Percentiles rank a stretch among this genome's conserved stretches.
These are phyloP conservation scores for Drosophila yooni DNA, from an alignment of 2,888 invertebrate genomes.

Conservation along the genomic window DNA sequence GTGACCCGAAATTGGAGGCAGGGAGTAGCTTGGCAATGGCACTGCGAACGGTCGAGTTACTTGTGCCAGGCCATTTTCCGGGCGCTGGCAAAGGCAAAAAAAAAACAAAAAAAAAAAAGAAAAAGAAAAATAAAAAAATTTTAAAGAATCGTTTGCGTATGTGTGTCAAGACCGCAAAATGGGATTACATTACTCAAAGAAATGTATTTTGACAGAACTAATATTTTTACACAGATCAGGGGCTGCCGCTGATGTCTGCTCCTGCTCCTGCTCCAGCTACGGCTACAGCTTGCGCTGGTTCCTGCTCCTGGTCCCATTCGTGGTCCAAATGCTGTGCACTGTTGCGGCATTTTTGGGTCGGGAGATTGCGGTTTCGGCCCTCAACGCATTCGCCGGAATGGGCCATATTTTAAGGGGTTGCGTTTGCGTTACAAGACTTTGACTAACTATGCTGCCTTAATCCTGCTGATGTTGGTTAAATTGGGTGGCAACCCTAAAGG, in stretches of 20 bases:
- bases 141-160: conserved; percentile 58
- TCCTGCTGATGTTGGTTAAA: conserved; percentile 25
- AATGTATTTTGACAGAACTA: conserved; percentile 84
- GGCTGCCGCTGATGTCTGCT: conserved; percentile 51
- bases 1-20: conserved; percentile 53
- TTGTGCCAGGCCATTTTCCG: conserved; percentile 24
- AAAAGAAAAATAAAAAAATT: background rate
- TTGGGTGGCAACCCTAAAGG: conserved; percentile 21
- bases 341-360: conserved; percentile 12
- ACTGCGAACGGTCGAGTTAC: conserved; percentile 45
- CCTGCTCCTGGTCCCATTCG: background rate
- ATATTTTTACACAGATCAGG: conserved; percentile 80
- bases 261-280: background rate
- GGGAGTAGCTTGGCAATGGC: conserved; percentile 31
- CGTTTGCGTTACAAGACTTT: conserved; percentile 20
- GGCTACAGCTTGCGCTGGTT: background rate
- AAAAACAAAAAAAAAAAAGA: background rate
- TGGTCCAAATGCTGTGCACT: conserved; percentile 9
- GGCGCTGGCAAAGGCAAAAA: conserved; percentile 4
- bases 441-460: conserved; percentile 39
- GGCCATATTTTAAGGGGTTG: background rate
- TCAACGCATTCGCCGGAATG: conserved; percentile 2
- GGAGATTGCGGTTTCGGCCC: conserved; percentile 40
- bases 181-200: conserved; percentile 84
- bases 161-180: conserved; percentile 81